phyloP scores from a whole-genome alignment of 2,797 vertebrate species.

The Melanotaenia boesemani region DNA sequence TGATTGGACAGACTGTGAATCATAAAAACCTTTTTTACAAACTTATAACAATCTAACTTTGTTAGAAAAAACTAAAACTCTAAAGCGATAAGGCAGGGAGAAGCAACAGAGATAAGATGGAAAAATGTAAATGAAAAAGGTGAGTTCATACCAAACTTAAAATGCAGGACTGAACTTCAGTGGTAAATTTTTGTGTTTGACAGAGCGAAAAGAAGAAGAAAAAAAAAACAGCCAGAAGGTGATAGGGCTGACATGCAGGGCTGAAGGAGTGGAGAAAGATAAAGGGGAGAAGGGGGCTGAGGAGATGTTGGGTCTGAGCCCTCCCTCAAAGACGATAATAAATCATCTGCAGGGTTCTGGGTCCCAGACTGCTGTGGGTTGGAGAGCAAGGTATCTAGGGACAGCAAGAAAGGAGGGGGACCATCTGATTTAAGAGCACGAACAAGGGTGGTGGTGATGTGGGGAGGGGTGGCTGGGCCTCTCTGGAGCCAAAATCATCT shows the following conservation, averaged over 20 bases:
- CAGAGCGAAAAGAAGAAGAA: constrained; percentile 25
- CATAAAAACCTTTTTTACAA: constrained; percentile 30
- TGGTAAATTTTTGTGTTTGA: constrained; percentile 34
- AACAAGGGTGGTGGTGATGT: constrained; percentile 43
- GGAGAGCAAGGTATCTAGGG: constrained; percentile 65
- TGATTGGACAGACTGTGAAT: constrained; percentile 27
- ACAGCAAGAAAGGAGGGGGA: constrained; percentile 56
- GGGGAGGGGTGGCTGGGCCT: constrained; percentile 57
- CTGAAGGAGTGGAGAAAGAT: constrained; percentile 52
- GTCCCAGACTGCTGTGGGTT: constrained; percentile 53
- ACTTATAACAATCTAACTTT: constrained; percentile 22
- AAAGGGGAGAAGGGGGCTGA: constrained; percentile 53
- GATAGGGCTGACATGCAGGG: constrained; percentile 30
- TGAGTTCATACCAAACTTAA: constrained; percentile 15
- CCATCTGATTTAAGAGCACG: constrained; percentile 70
- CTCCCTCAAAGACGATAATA: constrained; percentile 58
- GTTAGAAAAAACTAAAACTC: constrained; percentile 40
- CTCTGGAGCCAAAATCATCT: constrained; percentile 31
- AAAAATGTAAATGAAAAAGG: constrained; percentile 15
- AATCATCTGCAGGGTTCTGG: constrained; percentile 67
- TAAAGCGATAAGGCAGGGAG: background rate
- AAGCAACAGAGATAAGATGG: constrained; percentile 24
- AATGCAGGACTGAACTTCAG: constrained; percentile 5
- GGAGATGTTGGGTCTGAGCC: constrained; percentile 42
- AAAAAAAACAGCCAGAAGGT: constrained; percentile 26